Conservation (phyloP, 2,797 vertebrate species). For the Sciurus vulgaris region DNA sequence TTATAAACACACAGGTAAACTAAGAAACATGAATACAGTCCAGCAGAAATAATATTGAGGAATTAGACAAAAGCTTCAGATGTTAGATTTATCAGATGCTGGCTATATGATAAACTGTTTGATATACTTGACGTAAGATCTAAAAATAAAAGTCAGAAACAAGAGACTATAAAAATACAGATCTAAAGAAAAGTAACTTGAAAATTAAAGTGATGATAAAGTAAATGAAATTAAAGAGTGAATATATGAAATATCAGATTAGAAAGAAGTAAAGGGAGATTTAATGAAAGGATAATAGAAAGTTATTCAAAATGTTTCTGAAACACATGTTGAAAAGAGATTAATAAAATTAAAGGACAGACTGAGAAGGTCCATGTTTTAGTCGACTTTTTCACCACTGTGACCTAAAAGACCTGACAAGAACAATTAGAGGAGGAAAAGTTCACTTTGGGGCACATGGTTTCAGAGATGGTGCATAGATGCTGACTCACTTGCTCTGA, state of each 20-base stretch:
- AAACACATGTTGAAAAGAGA: slow-evolving; percentile 11
- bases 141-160: slow-evolving; percentile 57
- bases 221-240: slow-evolving; percentile 32
- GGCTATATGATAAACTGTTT: slow-evolving; percentile 35
- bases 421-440: too few relatives aligned
- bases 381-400: too few relatives aligned
- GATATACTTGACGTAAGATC: background rate
- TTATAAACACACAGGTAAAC: background rate
- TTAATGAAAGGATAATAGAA: background rate
- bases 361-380: background rate
- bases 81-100: background rate
- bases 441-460: too few relatives aligned
- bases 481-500: too few relatives aligned
- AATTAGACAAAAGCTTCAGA: background rate
- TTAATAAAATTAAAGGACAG: slow-evolving; percentile 16
- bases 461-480: too few relatives aligned
- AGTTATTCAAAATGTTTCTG: background rate
- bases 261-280: background rate
- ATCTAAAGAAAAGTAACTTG: slow-evolving; percentile 34
- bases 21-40: background rate
- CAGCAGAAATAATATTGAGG: background rate
- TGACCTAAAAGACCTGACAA: too few relatives aligned
- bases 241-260: slow-evolving; percentile 7
- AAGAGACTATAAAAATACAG: background rate
- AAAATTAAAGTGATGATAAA: slow-evolving; percentile 52